Conservation (phyloP, 2,797 vertebrate species). For the Rhinogobio ventralis region DNA sequence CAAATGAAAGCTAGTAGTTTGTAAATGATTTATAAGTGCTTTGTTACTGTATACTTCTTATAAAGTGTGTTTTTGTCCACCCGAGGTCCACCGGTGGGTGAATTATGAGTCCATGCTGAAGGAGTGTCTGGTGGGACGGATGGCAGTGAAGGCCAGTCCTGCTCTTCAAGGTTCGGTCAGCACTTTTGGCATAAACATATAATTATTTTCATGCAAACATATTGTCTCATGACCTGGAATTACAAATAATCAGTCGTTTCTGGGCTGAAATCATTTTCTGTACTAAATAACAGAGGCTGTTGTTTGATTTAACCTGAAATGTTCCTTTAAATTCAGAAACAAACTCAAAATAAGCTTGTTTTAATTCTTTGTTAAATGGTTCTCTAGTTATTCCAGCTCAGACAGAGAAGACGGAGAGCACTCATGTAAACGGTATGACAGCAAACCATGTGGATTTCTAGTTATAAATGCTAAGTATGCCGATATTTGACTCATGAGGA, state of each 20-base stretch:
- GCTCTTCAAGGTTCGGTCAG: slow-evolving; percentile 80
- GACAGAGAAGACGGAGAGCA: slow-evolving; percentile 29
- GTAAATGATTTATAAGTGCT: neutral
- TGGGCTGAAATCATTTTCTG: neutral
- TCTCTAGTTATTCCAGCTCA: slow-evolving; percentile 44
- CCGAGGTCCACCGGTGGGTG: slow-evolving; percentile 93
- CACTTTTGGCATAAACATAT: neutral
- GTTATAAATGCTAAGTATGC: neutral
- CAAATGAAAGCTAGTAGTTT: neutral
- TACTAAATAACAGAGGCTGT: neutral
- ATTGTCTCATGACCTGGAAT: neutral
- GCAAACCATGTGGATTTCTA: neutral
- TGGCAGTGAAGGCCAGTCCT: slow-evolving; percentile 80
- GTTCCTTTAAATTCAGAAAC: neutral
- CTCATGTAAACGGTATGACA: slow-evolving; percentile 58
- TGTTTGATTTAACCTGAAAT: neutral
- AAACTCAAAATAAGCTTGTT: neutral
- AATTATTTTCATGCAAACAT: neutral
- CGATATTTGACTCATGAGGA: neutral
- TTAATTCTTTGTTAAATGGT: neutral
- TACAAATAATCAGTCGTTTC: neutral
- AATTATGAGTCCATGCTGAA: slow-evolving; percentile 99
- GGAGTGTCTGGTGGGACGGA: slow-evolving; percentile 93
- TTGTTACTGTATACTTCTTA: neutral
- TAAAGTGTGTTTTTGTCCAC: neutral